Conservation (phyloP, 2,888 invertebrate genomes). For the Philereme transversata region DNA sequence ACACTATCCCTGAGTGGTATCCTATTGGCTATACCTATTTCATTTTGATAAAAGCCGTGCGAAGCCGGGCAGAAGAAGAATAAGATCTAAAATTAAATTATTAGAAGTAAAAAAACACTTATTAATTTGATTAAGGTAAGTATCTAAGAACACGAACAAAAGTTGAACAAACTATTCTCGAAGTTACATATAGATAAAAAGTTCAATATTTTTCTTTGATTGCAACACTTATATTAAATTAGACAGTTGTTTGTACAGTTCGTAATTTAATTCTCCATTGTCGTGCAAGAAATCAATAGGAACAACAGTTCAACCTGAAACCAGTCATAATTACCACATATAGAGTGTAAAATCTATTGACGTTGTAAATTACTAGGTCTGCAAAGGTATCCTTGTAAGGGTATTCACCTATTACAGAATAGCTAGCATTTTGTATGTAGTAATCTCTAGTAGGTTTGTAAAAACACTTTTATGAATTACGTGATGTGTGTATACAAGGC, state of each 20-base stretch:
- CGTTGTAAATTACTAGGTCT: neutral
- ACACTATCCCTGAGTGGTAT: too few species aligned
- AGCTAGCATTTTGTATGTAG: neutral
- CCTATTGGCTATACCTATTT: too few species aligned
- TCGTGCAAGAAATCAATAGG: constrained; percentile 1
- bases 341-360: neutral
- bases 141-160: too few species aligned
- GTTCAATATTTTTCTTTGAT: too few species aligned
- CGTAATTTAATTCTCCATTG: constrained; percentile 3
- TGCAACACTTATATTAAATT: too few species aligned
- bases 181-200: too few species aligned
- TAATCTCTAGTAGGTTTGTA: constrained; percentile 1
- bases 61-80: too few species aligned
- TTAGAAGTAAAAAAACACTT: too few species aligned
- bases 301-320: neutral
- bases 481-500: neutral
- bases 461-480: neutral
- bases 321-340: neutral
- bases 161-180: too few species aligned
- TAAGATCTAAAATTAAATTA: too few species aligned
- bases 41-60: too few species aligned
- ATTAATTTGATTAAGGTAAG: too few species aligned
- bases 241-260: neutral
- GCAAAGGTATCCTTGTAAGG: constrained; percentile 14
- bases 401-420: constrained; percentile 9